Conservation (phyloP, 2,113 vertebrate genomes). For the Ovibos moschatus region DNA sequence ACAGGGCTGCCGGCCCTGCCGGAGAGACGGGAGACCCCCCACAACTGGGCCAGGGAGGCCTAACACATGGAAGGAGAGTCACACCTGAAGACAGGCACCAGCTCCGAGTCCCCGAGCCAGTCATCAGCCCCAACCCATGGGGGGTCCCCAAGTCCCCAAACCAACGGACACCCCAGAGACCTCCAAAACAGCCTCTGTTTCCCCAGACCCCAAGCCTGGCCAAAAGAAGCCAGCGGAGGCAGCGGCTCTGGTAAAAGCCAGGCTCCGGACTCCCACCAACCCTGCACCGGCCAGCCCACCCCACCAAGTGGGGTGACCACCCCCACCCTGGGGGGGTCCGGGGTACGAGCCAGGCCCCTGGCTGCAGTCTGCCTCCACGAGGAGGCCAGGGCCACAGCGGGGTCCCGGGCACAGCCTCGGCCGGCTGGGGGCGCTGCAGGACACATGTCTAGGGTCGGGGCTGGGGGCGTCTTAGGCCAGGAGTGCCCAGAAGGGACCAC, state of each 20-base stretch:
- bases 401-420: neutral
- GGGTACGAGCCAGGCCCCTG: neutral
- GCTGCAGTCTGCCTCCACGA: neutral
- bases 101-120: neutral
- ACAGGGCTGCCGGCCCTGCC: fast-evolving
- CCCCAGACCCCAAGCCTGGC: neutral
- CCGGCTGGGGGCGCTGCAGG: neutral
- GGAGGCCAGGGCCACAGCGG: neutral
- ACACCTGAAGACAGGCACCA: neutral
- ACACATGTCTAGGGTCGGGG: fast-evolving
- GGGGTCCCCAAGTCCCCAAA: neutral
- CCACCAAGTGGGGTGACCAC: neutral
- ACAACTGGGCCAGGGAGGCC: neutral
- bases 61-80: too few species aligned
- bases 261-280: fast-evolving
- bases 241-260: fast-evolving
- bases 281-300: fast-evolving
- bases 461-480: neutral
- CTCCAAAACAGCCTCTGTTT: neutral
- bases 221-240: neutral
- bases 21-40: fast-evolving
- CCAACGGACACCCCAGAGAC: neutral
- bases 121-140: neutral
- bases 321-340: neutral
- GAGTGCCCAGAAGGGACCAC: neutral